Evolutionary conservation across 2,888 invertebrate species (phyloP), one percentile per base, ranked within the genome.

Genomic region (Eilema depressum): DNA sequence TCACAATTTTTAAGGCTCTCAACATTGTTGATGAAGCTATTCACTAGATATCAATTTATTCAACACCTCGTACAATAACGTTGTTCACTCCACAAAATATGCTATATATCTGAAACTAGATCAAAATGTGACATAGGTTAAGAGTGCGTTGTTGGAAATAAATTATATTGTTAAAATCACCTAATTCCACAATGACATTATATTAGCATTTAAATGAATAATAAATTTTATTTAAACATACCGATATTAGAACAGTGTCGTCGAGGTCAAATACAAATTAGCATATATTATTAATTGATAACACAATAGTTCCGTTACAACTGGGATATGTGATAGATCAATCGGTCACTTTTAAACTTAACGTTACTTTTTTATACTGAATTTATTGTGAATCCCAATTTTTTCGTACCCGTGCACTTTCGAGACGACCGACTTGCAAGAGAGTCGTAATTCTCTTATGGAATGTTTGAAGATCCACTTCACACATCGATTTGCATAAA

Each of bases 181-280:
- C 85, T 85, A 83, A 89, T 89, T 90, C 88, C 89, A 88, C 88
- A 90, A 89, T 92, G 91, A 91, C 90, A 91, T 88, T 90, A 89
- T 81, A 93, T 94, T 94, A 91, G 89, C 93, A 93, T 94, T 93
- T 93, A 92, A 85, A 92, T 88, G 82, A 84, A 86, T 87, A 89
- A 94, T 93, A 93, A 93, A 94, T 93, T 91, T 88, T 82, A 79
- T 88, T 89, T 86, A 86, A 87, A 92, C 92, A 83, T 90, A 93
- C 93, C 92, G 85, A 92, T 93, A 88, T 87, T 92, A 87, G 90
- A 92, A 91, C 91, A 90, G 86, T 89, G 89, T 93, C 90, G 93
- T 87, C 92, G 88, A 95, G 94, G 94, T 91, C 93, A 87, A 75
- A 81, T 83, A 84, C 86, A 79, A 85, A 83, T 94, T 93, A 85